Evolutionary conservation across 2,797 vertebrate species (phyloP).

Genomic region (Macropodus opercularis): DNA sequence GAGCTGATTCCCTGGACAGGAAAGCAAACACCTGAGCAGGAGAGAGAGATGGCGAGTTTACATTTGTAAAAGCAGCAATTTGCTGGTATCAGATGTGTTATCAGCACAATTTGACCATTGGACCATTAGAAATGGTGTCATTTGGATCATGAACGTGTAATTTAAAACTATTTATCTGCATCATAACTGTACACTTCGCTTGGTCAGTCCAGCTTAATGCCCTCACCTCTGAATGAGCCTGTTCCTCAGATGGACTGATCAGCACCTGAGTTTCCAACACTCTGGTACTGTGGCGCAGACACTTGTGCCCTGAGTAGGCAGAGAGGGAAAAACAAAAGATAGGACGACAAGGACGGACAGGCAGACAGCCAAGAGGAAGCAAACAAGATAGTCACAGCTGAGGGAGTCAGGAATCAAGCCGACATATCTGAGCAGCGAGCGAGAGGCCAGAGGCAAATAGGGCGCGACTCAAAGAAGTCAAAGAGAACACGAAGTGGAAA

Average conservation of each 20-base stretch:
- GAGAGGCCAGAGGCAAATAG: neutral
- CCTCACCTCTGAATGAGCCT: constrained; percentile 89
- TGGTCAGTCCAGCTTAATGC: neutral
- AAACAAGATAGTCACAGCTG: constrained; percentile 20
- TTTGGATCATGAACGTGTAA: too few species aligned
- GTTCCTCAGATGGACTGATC: constrained; percentile 89
- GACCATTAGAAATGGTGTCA: too few species aligned
- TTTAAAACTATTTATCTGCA: neutral
- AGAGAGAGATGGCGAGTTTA: constrained; percentile 2
- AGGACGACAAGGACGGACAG: constrained; percentile 19
- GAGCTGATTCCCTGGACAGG: constrained; percentile 84
- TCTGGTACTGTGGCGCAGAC: constrained; percentile 87
- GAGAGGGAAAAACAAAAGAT: constrained; percentile 28
- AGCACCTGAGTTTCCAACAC: constrained; percentile 90
- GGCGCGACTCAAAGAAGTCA: constrained; percentile 3
- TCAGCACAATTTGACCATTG: too few species aligned
- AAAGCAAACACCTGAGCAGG: constrained; percentile 85
- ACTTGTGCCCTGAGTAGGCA: constrained; percentile 84
- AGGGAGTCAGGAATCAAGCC: constrained; percentile 15
- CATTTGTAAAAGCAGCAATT: neutral
- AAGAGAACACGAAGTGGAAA: constrained; percentile 21
- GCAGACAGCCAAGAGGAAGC: constrained; percentile 5
- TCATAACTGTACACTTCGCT: neutral
- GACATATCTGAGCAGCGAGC: neutral
- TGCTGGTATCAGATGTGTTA: neutral